Conservation (phyloP, 1,140 invertebrate genomes). For the Manduca sexta region DNA sequence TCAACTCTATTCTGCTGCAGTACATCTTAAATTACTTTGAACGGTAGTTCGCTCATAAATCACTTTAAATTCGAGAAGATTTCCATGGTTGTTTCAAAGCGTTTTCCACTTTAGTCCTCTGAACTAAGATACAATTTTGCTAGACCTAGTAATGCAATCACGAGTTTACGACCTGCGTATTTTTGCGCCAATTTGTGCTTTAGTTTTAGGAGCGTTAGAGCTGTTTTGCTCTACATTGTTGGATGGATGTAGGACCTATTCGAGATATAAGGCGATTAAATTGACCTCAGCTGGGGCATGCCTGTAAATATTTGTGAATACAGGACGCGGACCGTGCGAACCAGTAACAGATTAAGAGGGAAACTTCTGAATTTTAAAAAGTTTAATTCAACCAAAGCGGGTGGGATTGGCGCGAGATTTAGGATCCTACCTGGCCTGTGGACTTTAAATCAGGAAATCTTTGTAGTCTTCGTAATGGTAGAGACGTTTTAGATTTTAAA, state of each 20-base stretch:
- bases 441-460: too few relatives aligned
- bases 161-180: not conserved
- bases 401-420: too few relatives aligned
- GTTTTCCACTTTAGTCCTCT: not conserved
- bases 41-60: not conserved
- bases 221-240: too few relatives aligned
- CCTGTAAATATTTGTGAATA: slow-evolving; percentile 9
- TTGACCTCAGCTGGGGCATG: slow-evolving; percentile 8
- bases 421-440: too few relatives aligned
- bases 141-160: not conserved
- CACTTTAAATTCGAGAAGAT: not conserved
- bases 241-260: too few relatives aligned
- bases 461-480: too few relatives aligned
- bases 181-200: not conserved
- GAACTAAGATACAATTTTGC: not conserved
- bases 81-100: not conserved
- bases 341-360: slow-evolving; percentile 5
- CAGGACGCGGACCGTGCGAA: slow-evolving; percentile 6
- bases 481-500: too few relatives aligned
- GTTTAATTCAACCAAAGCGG: not conserved
- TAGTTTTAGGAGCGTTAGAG: not conserved
- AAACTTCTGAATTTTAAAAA: slow-evolving; percentile 4
- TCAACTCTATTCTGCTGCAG: not conserved
- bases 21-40: not conserved
- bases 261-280: not conserved